Conservation (phyloP, 2,797 vertebrate species). For the Notolepis coatsorum region DNA sequence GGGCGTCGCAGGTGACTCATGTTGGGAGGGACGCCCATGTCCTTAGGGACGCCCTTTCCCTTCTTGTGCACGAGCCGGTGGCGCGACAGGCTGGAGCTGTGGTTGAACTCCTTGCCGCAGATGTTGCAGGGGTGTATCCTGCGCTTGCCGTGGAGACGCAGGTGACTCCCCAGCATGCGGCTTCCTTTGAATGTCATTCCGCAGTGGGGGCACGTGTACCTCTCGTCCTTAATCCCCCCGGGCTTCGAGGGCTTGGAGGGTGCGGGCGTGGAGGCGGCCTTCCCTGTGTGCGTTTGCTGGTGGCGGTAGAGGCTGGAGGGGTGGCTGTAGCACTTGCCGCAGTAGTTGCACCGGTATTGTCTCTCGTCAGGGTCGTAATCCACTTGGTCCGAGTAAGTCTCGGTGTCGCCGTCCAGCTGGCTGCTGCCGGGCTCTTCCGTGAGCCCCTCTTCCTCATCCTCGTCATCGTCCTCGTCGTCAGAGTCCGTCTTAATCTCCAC, state of each 20-base stretch:
- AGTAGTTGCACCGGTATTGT: constrained; percentile 74
- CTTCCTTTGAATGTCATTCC: constrained; percentile 82
- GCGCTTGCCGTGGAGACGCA: constrained; percentile 79
- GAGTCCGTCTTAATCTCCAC: constrained; percentile 79
- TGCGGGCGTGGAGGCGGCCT: neutral
- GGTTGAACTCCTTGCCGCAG: constrained; percentile 83
- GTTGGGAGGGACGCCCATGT: constrained; percentile 18
- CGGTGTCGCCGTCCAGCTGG: constrained; percentile 60
- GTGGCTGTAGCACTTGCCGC: constrained; percentile 77
- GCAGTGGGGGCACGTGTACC: constrained; percentile 78
- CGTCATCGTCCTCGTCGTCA: constrained; percentile 56
- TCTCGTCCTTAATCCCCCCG: constrained; percentile 44
- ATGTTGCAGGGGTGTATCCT: constrained; percentile 80
- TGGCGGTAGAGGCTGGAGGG: constrained; percentile 78
- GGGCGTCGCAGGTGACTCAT: constrained; percentile 56
- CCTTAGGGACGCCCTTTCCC: constrained; percentile 62
- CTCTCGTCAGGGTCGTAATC: constrained; percentile 63
- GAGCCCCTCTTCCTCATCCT: constrained; percentile 61
- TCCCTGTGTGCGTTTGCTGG: constrained; percentile 72
- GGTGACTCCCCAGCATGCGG: constrained; percentile 81
- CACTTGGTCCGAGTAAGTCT: constrained; percentile 67
- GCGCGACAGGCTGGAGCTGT: constrained; percentile 82
- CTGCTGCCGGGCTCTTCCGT: constrained; percentile 68
- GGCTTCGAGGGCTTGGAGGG: constrained; percentile 39
- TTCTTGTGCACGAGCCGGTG: constrained; percentile 82